These are phyloP conservation scores for Cichlasoma orientale DNA, from an alignment of 2,797 vertebrate species.

Conservation along the genomic window DNA sequence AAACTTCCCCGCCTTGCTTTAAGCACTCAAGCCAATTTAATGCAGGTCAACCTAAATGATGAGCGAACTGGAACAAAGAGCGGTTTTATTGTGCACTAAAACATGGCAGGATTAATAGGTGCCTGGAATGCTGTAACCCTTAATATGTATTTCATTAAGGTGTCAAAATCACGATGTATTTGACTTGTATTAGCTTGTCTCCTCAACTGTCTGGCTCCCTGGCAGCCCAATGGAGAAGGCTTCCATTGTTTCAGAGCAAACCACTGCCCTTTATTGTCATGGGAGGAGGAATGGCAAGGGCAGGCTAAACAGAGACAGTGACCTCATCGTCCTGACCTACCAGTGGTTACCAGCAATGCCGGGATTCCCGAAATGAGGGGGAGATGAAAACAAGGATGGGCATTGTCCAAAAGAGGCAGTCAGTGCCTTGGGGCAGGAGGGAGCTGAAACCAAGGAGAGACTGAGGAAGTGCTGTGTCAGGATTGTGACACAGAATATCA, in stretches of 20 bases:
- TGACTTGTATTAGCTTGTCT: constrained; percentile 55
- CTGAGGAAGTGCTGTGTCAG: constrained; percentile 78
- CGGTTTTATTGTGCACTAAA: constrained; percentile 7
- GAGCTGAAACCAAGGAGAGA: constrained; percentile 65
- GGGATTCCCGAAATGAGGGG: constrained; percentile 80
- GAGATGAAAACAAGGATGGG: constrained; percentile 78
- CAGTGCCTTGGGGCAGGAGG: constrained; percentile 51
- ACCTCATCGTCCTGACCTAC: constrained; percentile 76
- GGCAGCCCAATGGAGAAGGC: constrained; percentile 64
- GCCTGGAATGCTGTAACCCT: constrained; percentile 13
- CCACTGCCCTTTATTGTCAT: constrained; percentile 17
- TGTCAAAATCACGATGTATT: constrained; percentile 48
- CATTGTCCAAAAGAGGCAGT: constrained; percentile 79
- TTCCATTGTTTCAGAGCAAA: constrained; percentile 67
- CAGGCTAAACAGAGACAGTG: constrained; percentile 73
- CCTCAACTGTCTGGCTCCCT: constrained; percentile 34
- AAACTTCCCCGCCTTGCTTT: constrained; percentile 8
- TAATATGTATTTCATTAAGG: constrained; percentile 34
- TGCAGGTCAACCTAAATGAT: constrained; percentile 6
- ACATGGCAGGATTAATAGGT: constrained; percentile 5
- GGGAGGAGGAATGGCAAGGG: constrained; percentile 37
- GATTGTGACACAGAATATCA: constrained; percentile 73
- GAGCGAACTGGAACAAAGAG: not conserved
- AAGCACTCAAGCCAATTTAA: constrained; percentile 1
- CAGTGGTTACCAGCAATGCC: constrained; percentile 79